Conservation (phyloP, 2,113 vertebrate genomes). For the Saguinus imperator region DNA sequence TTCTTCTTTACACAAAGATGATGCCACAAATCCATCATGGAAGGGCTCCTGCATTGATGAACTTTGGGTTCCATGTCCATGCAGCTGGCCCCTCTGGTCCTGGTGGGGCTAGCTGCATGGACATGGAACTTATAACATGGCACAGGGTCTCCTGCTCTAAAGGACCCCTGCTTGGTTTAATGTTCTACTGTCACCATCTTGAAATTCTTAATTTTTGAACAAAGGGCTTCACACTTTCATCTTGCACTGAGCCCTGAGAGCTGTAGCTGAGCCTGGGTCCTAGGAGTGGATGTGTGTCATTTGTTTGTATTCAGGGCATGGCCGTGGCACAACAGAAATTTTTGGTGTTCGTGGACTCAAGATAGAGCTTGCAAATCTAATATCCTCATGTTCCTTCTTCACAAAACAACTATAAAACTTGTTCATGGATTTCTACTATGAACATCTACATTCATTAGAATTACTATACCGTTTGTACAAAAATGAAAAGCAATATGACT, state of each 20-base stretch:
- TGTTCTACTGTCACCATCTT: neutral
- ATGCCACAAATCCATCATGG: rapidly evolving
- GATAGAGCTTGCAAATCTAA: neutral
- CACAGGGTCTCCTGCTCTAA: neutral
- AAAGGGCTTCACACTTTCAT: neutral
- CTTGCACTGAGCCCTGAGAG: too few relatives aligned
- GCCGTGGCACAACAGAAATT: neutral
- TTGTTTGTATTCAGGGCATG: neutral
- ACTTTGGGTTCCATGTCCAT: neutral
- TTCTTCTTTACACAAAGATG: neutral
- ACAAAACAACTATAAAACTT: neutral
- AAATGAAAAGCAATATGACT: neutral
- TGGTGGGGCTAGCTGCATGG: too few relatives aligned
- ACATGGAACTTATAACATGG: rapidly evolving
- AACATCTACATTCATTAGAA: too few relatives aligned
- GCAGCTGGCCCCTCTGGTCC: neutral
- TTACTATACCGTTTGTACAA: too few relatives aligned
- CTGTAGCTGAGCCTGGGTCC: neutral
- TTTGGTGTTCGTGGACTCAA: neutral
- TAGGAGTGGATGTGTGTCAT: rapidly evolving
- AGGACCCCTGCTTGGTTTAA: neutral
- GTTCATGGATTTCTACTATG: rapidly evolving
- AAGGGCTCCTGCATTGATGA: neutral
- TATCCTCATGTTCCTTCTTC: rapidly evolving
- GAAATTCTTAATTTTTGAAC: neutral